Conservation (phyloP, 1,140 invertebrate species). For the Brachionus manjavacas region DNA sequence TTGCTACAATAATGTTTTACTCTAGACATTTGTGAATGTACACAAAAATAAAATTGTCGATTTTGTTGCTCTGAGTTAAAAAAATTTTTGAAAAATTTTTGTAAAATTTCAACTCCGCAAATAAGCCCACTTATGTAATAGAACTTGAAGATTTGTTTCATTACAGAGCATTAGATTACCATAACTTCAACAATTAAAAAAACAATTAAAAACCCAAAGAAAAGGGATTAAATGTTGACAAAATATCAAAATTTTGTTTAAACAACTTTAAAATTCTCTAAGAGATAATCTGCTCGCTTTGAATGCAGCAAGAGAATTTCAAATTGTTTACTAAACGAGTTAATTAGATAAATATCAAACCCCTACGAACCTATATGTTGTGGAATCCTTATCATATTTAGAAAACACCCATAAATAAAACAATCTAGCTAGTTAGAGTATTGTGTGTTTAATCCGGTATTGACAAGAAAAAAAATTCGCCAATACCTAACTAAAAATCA, state of each 20-base stretch:
- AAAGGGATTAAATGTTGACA: constrained; percentile 28
- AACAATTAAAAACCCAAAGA: not conserved
- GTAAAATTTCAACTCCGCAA: constrained; percentile 15
- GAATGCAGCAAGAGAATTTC: not conserved
- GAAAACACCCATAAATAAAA: constrained; percentile 24
- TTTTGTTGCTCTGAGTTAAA: not conserved
- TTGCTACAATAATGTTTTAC: not conserved
- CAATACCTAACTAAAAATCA: constrained; percentile 26
- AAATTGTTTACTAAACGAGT: constrained; percentile 17
- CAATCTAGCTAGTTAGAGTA: constrained; percentile 8
- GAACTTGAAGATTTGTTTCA: not conserved
- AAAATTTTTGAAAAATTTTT: not conserved
- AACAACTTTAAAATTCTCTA: constrained; percentile 26
- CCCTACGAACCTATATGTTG: not conserved
- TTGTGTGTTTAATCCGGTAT: constrained; percentile 7
- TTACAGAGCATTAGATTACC: not conserved
- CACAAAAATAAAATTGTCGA: no score
- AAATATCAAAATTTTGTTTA: constrained; percentile 14
- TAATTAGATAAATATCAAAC: constrained; percentile 36
- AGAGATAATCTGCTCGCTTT: not conserved
- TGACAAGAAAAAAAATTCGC: not conserved
- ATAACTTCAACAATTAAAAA: not conserved
- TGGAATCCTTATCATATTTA: constrained; percentile 34
- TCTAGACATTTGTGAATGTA: not conserved
- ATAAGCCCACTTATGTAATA: not conserved